Conservation (phyloP, 2,113 vertebrate genomes). For the Calidris pugnax region DNA sequence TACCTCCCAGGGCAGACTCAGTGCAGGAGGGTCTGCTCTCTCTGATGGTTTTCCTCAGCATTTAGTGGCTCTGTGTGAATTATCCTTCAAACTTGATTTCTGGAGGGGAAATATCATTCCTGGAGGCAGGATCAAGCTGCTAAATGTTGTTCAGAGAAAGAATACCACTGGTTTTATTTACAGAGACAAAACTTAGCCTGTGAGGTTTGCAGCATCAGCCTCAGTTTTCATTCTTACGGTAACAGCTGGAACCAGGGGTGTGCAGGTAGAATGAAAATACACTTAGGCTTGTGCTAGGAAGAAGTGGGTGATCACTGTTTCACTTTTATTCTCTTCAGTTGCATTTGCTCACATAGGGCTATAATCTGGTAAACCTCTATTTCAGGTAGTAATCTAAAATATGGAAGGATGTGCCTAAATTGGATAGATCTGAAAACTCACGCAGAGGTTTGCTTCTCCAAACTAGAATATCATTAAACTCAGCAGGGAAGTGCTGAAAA, state of each 20-base stretch:
- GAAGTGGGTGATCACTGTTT: background rate
- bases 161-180: background rate
- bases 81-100: background rate
- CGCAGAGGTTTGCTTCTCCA: background rate
- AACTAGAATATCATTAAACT: background rate
- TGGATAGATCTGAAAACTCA: background rate
- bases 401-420: background rate
- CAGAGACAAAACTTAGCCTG: background rate
- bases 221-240: background rate
- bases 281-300: background rate
- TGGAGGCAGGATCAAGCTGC: background rate
- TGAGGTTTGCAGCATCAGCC: background rate
- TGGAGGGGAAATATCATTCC: background rate
- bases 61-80: background rate
- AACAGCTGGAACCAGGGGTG: background rate
- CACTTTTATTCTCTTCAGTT: background rate
- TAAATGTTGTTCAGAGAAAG: background rate
- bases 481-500: background rate
- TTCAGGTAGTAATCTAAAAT: background rate
- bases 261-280: background rate
- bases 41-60: background rate
- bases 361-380: background rate
- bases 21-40: background rate
- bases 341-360: background rate
- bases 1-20: accelerated